Evolutionary conservation across 2,797 vertebrate species (phyloP), one percentile per base, ranked within the genome.

Genomic region (Numenius phaeopus): DNA sequence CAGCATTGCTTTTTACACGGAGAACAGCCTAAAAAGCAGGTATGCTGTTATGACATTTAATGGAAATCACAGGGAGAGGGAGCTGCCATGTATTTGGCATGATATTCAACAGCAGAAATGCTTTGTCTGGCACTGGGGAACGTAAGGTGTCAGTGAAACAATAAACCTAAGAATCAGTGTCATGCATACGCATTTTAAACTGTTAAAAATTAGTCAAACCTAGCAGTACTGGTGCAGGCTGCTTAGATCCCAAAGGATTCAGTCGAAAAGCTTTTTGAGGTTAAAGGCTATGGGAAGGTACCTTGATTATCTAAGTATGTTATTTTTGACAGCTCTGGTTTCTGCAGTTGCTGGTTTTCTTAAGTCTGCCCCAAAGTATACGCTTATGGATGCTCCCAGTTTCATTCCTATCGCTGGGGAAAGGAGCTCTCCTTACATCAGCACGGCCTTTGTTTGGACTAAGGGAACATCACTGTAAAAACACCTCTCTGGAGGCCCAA

Each of bases 11-110:
- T 88, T 90, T 86, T 40, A 83, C 9, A 24, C 14, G 54, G 49
- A 91, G 54, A 88, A 54, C 42, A 83, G 39, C 65, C 78, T 16
- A 88, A 91, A 87, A 83, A 87, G n/a, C 85, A 94, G 54, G 62
- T 86, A 49, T 49, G 52, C 69, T 77, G 39, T 34, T 64, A 73
- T 23, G 57, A 57, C 47, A 69, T 46, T 64, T 79, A 58, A 62
- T 7, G 24, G 34, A 83, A 88, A 90, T 52, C 0, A 1, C 39
- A 91, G 47, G 13, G 29, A 83, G 72, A 70, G 78, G 30, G 62
- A 81, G 26, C 59, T 88, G 84, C 82, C 34, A 42, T 18, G 0
- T 46, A 79, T 70, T 16, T 80, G 62, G 73, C 26, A 24, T 5
- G 34, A 46, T 58, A 61, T 7, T 69, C 54, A 81, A 47, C 70